These are phyloP conservation scores for Eupelmus urozonus DNA, from an alignment of 2,888 invertebrate species.

Conservation along the genomic window DNA sequence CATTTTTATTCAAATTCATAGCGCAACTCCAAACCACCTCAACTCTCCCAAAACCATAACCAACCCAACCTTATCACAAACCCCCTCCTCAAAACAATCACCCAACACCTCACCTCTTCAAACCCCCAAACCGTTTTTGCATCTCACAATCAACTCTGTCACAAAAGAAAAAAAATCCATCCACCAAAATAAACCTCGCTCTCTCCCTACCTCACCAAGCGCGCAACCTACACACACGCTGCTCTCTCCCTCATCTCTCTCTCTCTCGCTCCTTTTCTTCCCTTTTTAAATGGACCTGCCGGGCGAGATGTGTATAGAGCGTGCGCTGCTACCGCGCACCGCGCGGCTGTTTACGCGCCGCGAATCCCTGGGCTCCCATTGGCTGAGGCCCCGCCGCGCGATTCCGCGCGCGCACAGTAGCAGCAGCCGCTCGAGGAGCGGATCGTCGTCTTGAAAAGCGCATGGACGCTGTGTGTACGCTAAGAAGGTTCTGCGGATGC, in stretches of 20 bases:
- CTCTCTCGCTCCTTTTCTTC: conserved; percentile 39
- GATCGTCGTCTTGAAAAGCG: too few relatives aligned
- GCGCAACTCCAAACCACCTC: too few relatives aligned
- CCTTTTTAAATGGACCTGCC: conserved; percentile 57
- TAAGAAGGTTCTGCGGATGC: too few relatives aligned
- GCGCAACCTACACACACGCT: background rate
- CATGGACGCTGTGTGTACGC: too few relatives aligned
- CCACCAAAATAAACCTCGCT: background rate
- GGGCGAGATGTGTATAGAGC: conserved; percentile 49
- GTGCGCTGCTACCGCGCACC: conserved; percentile 44
- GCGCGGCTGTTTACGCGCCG: conserved; percentile 38
- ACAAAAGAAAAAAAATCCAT: conserved; percentile 2
- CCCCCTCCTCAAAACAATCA: too few relatives aligned
- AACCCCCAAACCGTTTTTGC: too few relatives aligned
- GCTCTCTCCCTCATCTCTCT: conserved; percentile 3
- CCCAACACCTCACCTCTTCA: too few relatives aligned
- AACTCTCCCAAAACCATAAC: too few relatives aligned
- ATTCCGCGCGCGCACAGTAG: background rate
- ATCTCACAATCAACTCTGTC: too few relatives aligned
- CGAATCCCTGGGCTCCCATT: background rate
- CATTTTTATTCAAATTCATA: too few relatives aligned
- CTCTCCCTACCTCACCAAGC: conserved; percentile 3
- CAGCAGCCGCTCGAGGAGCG: background rate
- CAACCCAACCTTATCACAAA: too few relatives aligned
- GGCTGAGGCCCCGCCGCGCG: background rate